A percentile compares a stretch with the other conserved stretches of the same genome.
Conservation (phyloP, 2,797 vertebrate genomes). For the Darevskia nairensis region DNA sequence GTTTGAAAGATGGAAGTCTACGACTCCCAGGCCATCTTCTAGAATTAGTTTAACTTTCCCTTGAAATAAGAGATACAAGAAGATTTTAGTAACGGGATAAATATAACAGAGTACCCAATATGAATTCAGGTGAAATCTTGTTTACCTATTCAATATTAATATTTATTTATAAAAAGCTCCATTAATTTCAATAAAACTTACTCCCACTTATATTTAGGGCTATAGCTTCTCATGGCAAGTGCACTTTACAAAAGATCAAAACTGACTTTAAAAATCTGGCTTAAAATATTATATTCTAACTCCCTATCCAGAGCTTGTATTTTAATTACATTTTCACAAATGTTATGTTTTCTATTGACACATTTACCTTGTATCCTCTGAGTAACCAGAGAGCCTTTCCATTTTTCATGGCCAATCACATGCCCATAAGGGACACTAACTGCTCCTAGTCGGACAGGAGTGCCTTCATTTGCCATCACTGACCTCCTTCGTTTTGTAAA, state of each 20-base stretch:
- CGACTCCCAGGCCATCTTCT: constrained; percentile 83
- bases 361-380: constrained; percentile 77
- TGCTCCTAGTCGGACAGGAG: constrained; percentile 46
- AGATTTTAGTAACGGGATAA: neutral
- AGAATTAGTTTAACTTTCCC: constrained; percentile 84
- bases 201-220: neutral
- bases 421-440: constrained; percentile 78
- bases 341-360: neutral
- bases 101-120: neutral
- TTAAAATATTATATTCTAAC: neutral
- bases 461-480: constrained; percentile 44
- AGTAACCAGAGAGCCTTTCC: constrained; percentile 78
- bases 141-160: neutral
- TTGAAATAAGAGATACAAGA: constrained; percentile 54
- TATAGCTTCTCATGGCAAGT: neutral
- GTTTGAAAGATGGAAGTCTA: constrained; percentile 90
- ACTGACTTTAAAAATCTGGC: neutral
- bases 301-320: neutral
- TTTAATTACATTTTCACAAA: neutral
- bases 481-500: neutral
- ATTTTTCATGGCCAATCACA: constrained; percentile 77
- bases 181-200: neutral
- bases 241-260: neutral
- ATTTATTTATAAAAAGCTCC: neutral
- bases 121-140: neutral